Conservation (phyloP, 2,113 vertebrate species). For the Tylochromis polylepis region DNA sequence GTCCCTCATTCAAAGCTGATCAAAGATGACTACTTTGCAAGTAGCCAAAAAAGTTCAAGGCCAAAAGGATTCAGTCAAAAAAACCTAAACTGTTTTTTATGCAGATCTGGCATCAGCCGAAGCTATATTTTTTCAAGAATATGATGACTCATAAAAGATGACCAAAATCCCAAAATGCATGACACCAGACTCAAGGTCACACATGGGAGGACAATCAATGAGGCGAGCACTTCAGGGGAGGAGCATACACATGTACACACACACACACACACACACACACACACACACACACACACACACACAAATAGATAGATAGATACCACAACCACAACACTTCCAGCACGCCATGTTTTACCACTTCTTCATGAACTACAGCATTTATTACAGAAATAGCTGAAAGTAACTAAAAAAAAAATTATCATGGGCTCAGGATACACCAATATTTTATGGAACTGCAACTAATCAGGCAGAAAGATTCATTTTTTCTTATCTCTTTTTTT, state of each 20-base stretch:
- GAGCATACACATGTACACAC: no score
- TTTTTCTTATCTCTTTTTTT: not conserved
- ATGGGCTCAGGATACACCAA: not conserved
- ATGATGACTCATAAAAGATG: no score
- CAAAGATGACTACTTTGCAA: not conserved
- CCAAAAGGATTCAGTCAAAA: not conserved
- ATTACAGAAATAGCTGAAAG: not conserved
- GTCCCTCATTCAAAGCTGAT: not conserved
- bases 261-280: no score
- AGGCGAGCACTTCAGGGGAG: no score
- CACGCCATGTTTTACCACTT: not conserved
- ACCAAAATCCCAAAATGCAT: no score
- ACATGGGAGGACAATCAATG: no score
- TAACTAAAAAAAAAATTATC: not conserved
- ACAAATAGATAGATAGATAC: not conserved
- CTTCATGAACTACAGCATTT: not conserved
- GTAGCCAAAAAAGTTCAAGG: not conserved
- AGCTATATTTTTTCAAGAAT: no score
- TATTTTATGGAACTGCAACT: constrained; percentile 5
- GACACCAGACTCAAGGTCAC: no score
- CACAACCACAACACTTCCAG: not conserved
- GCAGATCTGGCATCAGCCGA: not conserved
- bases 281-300: no score
- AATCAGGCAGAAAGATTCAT: not conserved
- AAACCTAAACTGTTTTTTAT: not conserved